Evolutionary conservation across 2,888 invertebrate species (phyloP).

Genomic region (Mayetiola destructor): DNA sequence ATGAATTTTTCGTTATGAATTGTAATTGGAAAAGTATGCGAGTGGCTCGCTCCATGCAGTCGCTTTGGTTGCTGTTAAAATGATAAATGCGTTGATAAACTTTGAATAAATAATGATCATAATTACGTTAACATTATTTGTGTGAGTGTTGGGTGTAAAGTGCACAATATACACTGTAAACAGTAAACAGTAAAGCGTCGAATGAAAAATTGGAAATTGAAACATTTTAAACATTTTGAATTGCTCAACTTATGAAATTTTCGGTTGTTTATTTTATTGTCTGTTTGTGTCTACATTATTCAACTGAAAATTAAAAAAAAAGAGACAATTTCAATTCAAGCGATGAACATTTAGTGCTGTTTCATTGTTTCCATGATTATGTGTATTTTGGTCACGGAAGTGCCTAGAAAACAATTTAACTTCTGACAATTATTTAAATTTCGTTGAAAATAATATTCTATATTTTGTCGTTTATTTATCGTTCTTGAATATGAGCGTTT

Average conservation of each 20-base stretch:
- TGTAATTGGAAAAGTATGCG: too few species aligned
- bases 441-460: background rate
- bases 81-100: constrained; percentile 1
- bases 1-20: too few species aligned
- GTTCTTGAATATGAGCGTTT: too few species aligned
- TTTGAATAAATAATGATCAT: background rate
- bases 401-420: constrained; percentile 12
- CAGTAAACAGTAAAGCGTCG: too few species aligned
- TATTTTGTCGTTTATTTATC: too few species aligned
- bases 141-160: too few species aligned
- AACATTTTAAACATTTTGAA: too few species aligned
- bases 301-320: background rate
- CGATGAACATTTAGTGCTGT: background rate
- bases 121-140: background rate
- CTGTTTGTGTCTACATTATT: background rate
- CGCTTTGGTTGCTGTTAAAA: too few species aligned
- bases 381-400: constrained; percentile 3
- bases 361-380: background rate
- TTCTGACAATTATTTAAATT: constrained; percentile 11
- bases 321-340: background rate
- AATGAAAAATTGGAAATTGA: too few species aligned
- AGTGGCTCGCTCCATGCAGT: too few species aligned
- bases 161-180: too few species aligned
- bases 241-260: too few species aligned
- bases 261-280: background rate